Percentiles rank a stretch among this genome's conserved stretches.
These are phyloP conservation scores for Heliconius himera DNA, from an alignment of 1,140 invertebrate genomes.

Conservation along the genomic window DNA sequence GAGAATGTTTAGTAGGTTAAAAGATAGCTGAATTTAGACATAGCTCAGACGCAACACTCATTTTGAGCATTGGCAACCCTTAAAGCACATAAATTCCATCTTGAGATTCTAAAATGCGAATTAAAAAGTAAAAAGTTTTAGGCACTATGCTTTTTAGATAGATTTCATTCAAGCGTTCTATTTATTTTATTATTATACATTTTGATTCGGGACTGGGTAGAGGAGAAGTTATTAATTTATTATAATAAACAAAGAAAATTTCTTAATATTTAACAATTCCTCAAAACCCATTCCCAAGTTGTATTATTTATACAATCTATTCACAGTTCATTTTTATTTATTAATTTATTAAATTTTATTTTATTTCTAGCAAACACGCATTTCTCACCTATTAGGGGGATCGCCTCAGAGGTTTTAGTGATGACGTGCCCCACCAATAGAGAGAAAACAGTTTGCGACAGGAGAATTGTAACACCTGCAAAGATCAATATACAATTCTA, in stretches of 20 bases:
- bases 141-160: conserved; percentile 57
- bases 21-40: conserved; percentile 46
- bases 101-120: conserved; percentile 65
- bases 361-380: conserved; percentile 50
- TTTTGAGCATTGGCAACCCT: conserved; percentile 57
- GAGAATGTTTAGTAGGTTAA: conserved; percentile 43
- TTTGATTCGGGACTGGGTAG: conserved; percentile 56
- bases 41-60: conserved; percentile 64
- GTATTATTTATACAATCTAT: conserved; percentile 47
- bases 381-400: conserved; percentile 96
- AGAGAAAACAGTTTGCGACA: conserved; percentile 99
- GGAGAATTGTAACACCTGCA: conserved; percentile 99
- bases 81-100: conserved; percentile 61
- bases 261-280: conserved; percentile 43
- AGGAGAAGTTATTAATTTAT: conserved; percentile 53
- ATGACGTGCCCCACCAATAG: conserved; percentile 98
- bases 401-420: conserved; percentile 98
- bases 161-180: conserved; percentile 66
- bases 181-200: conserved; percentile 59
- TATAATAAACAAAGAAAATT: conserved; percentile 8
- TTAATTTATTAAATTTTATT: conserved; percentile 47
- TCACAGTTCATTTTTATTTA: conserved; percentile 47
- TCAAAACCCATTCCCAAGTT: conserved; percentile 49
- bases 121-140: conserved; percentile 60
- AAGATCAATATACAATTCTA: conserved; percentile 82